Percentiles rank a stretch among this genome's conserved stretches.
Evolutionary conservation across 2,797 vertebrate genomes (phyloP).

Genomic region (Enteromius anoplus): DNA sequence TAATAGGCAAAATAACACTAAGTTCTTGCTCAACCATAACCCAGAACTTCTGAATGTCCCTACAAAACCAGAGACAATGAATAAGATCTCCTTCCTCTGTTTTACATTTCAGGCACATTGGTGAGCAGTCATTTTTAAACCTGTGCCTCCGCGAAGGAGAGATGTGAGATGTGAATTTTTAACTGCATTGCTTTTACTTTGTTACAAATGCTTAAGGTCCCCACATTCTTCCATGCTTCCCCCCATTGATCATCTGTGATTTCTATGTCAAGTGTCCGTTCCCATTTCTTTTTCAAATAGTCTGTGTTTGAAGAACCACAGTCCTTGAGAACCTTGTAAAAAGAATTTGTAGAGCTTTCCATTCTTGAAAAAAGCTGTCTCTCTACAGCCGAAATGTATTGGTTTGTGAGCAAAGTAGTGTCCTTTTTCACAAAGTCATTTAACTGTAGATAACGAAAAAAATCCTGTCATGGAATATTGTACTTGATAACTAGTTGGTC

Average conservation of each 20-base stretch:
- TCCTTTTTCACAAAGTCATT: background rate
- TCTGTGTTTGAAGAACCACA: background rate
- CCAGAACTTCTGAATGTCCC: too few species aligned
- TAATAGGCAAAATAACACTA: too few species aligned
- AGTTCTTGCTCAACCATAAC: too few species aligned
- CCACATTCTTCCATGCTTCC: background rate
- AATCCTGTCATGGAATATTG: background rate
- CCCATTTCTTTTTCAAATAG: background rate
- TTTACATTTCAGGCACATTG: conserved; percentile 28
- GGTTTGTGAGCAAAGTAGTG: conserved; percentile 1
- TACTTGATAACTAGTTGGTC: background rate
- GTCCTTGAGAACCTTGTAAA: conserved; percentile 1
- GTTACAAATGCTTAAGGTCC: background rate
- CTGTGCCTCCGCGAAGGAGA: conserved; percentile 14
- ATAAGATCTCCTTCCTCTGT: too few species aligned
- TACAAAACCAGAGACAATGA: too few species aligned
- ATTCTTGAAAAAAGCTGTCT: background rate
- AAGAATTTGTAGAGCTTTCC: conserved; percentile 8
- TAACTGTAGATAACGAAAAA: background rate
- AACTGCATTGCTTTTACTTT: conserved; percentile 30
- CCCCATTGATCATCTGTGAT: conserved; percentile 17
- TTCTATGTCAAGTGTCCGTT: background rate
- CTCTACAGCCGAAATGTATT: background rate
- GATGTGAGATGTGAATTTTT: conserved; percentile 26
- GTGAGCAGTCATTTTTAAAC: conserved; percentile 20